Base-by-base conservation (phyloP, 2,113 vertebrate genomes). In the Halichoerus grypus region DNA sequence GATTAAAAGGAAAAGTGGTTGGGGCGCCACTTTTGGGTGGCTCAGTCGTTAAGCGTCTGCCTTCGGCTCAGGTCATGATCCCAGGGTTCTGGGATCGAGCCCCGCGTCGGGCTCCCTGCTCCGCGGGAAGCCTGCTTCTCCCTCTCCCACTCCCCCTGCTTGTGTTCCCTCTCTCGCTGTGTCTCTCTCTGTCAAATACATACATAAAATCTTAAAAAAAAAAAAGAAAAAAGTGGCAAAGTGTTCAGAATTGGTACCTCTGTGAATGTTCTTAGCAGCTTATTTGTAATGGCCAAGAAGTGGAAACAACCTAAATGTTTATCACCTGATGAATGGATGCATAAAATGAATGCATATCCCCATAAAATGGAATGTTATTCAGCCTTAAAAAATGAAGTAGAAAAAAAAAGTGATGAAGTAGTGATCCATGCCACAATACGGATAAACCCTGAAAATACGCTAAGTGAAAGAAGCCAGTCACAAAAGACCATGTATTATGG, bases 161-260 rank as follows among this genome's bases (percentile, higher is more conserved):
- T 42, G 39, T 3, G 39, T 42, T 42, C 39, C 39, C 39, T 42
- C 39, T 42, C 39, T 42, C 3, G 39, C 39, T 42, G 5, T 42
- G 39, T 39, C 39, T 39, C 4, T 42, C 39, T 42, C 39, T 42
- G 39, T 42, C 39, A 42, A 42, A 42, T 42, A 42, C 3, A 39
- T 39, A 39, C 4, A 42, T 42, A 42, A 42, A 42, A 42, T 42
- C 39, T 42, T 39, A 39, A 82, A 76, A 93, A 92, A 91, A 93
- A 93, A 92, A 91, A 82, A 76, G n/a, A 93, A 89, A 91, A 31
- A 92, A 69, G 39, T 61, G 84, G 10, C 26, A 80, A 42, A 83
- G n/a, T 55, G 28, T 85, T 84, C 42, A 31, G 71, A 72, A 33
- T 31, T 77, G 42, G 6, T 33, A 4, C 5, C 11, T 86, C 28